Conservation (phyloP, 2,797 vertebrate genomes). For the Megalops cyprinoides region DNA sequence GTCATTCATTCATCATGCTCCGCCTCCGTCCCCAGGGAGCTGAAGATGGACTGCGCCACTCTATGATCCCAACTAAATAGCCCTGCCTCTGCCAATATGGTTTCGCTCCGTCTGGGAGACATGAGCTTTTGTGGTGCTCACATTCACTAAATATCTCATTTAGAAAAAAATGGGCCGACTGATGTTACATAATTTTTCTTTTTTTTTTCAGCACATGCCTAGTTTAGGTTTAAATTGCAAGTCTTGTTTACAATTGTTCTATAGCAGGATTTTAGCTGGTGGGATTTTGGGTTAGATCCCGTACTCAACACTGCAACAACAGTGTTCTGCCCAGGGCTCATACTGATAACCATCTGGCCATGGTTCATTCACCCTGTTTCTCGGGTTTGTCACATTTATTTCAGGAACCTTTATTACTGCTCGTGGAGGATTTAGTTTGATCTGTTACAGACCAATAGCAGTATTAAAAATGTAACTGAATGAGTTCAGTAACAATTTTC, state of each 20-base stretch:
- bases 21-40: background rate
- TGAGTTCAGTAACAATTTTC: no score
- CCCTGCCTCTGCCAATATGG: background rate
- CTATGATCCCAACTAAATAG: slow-evolving; percentile 4
- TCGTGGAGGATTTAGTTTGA: no score
- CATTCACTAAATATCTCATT: no score
- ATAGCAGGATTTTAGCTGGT: background rate
- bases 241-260: background rate
- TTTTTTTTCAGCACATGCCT: background rate
- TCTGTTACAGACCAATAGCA: no score
- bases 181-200: background rate
- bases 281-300: background rate
- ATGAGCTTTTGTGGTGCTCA: background rate
- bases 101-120: slow-evolving; percentile 1
- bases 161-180: background rate
- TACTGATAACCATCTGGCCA: background rate
- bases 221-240: background rate
- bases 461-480: no score
- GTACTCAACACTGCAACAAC: background rate
- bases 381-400: background rate
- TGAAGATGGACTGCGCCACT: slow-evolving; percentile 6
- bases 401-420: background rate
- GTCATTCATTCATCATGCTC: background rate
- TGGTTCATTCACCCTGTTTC: background rate
- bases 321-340: background rate